Conservation (phyloP, 2,797 vertebrate species). For the Pangasius larnaudii region DNA sequence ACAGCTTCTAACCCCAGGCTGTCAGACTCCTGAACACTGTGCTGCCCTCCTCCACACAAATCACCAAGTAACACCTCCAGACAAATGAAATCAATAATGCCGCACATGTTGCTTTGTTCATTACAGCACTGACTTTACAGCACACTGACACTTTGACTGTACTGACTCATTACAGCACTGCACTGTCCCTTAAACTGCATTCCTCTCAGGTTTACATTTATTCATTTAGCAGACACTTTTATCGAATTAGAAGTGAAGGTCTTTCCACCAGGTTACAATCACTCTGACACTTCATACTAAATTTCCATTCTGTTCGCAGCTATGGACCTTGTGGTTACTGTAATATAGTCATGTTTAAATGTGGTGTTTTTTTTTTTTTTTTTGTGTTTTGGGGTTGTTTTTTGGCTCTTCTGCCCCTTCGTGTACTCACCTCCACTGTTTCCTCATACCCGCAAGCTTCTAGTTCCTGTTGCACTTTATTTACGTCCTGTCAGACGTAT, state of each 20-base stretch:
- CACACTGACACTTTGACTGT: not conserved
- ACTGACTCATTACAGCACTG: not conserved
- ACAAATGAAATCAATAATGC: slow-evolving; percentile 5
- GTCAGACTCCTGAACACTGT: not conserved
- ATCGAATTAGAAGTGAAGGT: no score
- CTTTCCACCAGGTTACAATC: not conserved
- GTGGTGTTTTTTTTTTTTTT: not conserved
- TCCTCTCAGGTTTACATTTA: not conserved
- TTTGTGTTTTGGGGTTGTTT: not conserved
- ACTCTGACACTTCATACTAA: not conserved
- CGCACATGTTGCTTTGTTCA: not conserved
- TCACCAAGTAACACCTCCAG: not conserved
- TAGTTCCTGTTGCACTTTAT: not conserved
- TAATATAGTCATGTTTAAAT: not conserved
- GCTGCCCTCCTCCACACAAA: not conserved
- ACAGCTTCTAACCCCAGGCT: not conserved
- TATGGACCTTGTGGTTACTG: not conserved
- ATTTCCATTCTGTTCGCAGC: not conserved
- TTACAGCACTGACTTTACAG: not conserved
- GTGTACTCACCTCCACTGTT: not conserved
- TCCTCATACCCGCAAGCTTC: not conserved
- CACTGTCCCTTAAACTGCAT: not conserved
- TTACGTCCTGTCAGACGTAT: not conserved
- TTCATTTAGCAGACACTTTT: no score
- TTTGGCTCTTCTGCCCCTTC: not conserved